Evolutionary conservation across 1,140 invertebrate species (phyloP).

Genomic region (Lepidostoma basale): DNA sequence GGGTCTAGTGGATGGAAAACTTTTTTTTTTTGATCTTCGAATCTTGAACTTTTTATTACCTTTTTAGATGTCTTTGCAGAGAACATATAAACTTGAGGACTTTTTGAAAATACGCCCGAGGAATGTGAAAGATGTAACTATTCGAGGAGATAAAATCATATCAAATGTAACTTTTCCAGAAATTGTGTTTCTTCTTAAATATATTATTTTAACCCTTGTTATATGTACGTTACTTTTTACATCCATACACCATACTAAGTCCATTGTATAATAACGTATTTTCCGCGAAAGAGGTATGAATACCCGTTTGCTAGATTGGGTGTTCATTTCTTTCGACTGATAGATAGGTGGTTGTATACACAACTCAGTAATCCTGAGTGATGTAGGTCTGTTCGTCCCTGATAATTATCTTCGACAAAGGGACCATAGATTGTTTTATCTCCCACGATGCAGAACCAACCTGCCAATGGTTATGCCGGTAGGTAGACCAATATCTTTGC

Average conservation of each 20-base stretch:
- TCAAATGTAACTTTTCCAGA: background rate
- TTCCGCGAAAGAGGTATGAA: no score
- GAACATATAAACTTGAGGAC: constrained; percentile 7
- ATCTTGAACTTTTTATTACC: constrained; percentile 17
- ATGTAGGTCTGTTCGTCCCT: no score
- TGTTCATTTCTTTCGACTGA: no score
- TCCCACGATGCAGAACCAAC: no score
- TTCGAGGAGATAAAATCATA: background rate
- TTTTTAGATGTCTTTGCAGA: constrained; percentile 2
- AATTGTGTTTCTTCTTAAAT: background rate
- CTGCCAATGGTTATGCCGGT: no score
- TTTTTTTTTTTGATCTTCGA: constrained; percentile 16
- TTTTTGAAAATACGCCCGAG: constrained; percentile 1
- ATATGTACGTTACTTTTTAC: background rate
- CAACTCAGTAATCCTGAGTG: no score
- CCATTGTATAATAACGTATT: no score
- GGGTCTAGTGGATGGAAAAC: background rate
- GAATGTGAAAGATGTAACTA: background rate
- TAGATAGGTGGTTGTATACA: no score
- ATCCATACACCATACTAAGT: no score
- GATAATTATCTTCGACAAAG: no score
- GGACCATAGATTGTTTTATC: no score
- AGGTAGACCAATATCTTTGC: no score
- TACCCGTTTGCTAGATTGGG: background rate
- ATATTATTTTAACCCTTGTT: background rate